Evolutionary conservation across 2,113 vertebrate genomes (phyloP).

Genomic region (Eurypyga helias): DNA sequence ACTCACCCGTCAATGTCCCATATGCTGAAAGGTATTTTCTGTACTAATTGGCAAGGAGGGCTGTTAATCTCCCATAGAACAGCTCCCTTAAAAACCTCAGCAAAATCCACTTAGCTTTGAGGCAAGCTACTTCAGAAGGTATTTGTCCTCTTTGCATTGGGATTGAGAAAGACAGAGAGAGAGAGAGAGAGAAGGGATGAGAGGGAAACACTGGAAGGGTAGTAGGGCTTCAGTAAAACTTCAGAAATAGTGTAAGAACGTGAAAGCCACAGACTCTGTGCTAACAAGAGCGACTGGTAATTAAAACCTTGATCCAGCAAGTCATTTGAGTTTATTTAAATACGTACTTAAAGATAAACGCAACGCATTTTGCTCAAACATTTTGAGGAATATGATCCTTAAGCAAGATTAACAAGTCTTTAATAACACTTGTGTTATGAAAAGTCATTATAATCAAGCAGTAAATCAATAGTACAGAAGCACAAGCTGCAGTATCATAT

Average conservation of each 20-base stretch:
- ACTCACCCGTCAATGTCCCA: background rate
- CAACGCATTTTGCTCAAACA: slow-evolving; percentile 51
- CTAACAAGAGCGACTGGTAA: background rate
- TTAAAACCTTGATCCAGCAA: slow-evolving; percentile 28
- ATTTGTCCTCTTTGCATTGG: background rate
- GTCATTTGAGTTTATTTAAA: slow-evolving; percentile 45
- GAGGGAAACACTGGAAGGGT: background rate
- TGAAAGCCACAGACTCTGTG: background rate
- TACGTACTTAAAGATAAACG: slow-evolving; percentile 5
- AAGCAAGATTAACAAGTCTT: slow-evolving; percentile 50
- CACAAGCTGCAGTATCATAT: background rate
- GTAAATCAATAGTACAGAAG: slow-evolving; percentile 48
- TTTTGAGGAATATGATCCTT: slow-evolving; percentile 38
- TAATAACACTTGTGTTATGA: slow-evolving; percentile 53
- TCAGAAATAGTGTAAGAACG: accelerated
- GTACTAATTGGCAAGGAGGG: background rate
- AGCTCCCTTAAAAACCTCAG: background rate
- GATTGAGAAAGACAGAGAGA: background rate
- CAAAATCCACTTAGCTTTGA: slow-evolving; percentile 14
- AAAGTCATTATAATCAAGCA: slow-evolving; percentile 48
- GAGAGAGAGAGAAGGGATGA: background rate
- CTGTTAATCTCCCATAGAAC: background rate
- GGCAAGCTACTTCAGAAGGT: background rate
- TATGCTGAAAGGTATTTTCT: background rate
- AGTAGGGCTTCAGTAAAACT: background rate